A percentile compares a stretch with the other conserved stretches of the same genome.
Conservation (phyloP, 2,797 vertebrate genomes). For the Okamejei kenojei region DNA sequence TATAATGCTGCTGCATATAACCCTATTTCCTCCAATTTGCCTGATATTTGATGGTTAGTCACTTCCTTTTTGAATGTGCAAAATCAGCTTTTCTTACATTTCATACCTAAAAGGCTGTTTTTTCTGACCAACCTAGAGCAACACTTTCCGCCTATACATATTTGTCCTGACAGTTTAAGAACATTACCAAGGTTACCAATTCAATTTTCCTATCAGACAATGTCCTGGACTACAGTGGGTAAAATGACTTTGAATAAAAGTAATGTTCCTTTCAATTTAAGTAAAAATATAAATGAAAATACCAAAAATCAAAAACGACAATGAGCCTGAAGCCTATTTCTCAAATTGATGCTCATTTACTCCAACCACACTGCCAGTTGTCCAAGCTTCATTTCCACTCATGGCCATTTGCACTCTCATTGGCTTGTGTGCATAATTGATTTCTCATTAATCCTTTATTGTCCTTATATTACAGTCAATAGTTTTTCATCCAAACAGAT, state of each 20-base stretch:
- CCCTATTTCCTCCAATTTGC: background rate
- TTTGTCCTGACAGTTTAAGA: too few species aligned
- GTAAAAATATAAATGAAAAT: background rate
- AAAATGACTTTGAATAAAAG: background rate
- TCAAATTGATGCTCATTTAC: background rate
- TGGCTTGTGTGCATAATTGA: background rate
- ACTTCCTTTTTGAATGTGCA: slow-evolving; percentile 21
- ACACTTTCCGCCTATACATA: background rate
- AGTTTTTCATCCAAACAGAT: background rate
- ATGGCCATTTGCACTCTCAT: background rate
- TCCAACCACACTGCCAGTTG: background rate
- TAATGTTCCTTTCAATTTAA: background rate
- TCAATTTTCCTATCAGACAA: background rate
- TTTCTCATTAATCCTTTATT: background rate
- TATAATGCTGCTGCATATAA: background rate
- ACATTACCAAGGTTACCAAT: background rate
- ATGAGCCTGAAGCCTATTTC: background rate
- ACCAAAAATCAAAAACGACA: background rate
- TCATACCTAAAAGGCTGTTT: slow-evolving; percentile 22
- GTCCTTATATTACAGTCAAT: background rate
- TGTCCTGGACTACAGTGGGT: background rate
- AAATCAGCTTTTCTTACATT: slow-evolving; percentile 37
- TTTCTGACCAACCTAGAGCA: slow-evolving; percentile 5
- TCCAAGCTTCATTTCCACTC: background rate
- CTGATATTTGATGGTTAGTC: background rate